Evolutionary conservation across 2,888 invertebrate genomes (phyloP), one percentile per base, ranked within the genome.

Genomic region (Aleiodes testaceus): DNA sequence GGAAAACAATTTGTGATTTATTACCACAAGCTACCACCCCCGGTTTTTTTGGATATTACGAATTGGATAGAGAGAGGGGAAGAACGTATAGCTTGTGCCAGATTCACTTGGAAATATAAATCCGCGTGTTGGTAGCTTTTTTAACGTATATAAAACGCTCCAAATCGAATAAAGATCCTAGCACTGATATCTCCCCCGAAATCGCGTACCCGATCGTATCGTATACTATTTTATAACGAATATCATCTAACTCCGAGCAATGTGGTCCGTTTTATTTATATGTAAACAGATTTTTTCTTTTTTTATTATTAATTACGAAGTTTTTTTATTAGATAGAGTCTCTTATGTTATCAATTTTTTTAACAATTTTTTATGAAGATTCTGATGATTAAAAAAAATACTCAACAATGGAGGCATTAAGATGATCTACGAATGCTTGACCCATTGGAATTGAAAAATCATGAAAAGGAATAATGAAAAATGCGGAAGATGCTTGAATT

Each of bases 341-440:
- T n/a, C n/a, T n/a, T n/a, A n/a, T n/a, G n/a, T n/a, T n/a, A n/a
- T n/a, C n/a, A n/a, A n/a, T n/a, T n/a, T n/a, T n/a, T n/a, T n/a
- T n/a, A n/a, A n/a, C n/a, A n/a, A n/a, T n/a, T n/a, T n/a, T n/a
- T n/a, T n/a, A n/a, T n/a, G n/a, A n/a, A n/a, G n/a, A n/a, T n/a
- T n/a, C n/a, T n/a, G n/a, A n/a, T n/a, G n/a, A n/a, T n/a, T n/a
- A n/a, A n/a, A n/a, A n/a, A 85, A 85, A 85, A 85, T 85, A n/a
- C n/a, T n/a, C n/a, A 85, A 85, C 85, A 85, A 85, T 85, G 85
- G 85, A 84, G 83, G 85, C 85, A 85, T 85, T 85, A 85, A 85
- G 85, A 85, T 85, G 85, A 85, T 85, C 85, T 85, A 85, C 85
- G 83, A 82, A 82, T 83, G 80, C 85, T 85, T 85, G 85, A 85